Evolutionary conservation across 2,797 vertebrate genomes (phyloP).

Genomic region (Squalus acanthias): DNA sequence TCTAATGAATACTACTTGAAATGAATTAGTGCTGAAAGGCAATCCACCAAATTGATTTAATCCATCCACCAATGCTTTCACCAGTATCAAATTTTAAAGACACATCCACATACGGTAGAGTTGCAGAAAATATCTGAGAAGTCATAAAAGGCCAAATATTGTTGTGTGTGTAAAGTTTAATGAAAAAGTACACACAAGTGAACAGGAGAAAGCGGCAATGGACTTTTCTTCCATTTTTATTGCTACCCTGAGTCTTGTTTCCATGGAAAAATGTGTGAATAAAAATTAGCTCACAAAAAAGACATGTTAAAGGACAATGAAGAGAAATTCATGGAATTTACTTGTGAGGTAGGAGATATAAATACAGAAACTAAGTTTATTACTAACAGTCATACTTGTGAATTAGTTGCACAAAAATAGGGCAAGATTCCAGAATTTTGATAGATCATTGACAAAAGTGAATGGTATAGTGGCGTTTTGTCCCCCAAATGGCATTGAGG

Average conservation of each 20-base stretch:
- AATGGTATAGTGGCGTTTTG: no score
- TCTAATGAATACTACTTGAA: background rate
- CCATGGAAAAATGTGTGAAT: background rate
- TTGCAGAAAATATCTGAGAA: background rate
- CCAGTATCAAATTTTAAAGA: conserved; percentile 5
- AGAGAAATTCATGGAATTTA: background rate
- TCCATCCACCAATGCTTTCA: background rate
- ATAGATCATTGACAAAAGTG: background rate
- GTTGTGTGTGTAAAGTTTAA: background rate
- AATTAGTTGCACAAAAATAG: background rate
- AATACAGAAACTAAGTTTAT: background rate
- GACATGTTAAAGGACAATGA: background rate
- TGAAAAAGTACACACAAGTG: background rate
- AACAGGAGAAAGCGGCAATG: background rate
- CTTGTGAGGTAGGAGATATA: background rate
- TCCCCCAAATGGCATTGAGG: background rate
- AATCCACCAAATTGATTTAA: conserved; percentile 18
- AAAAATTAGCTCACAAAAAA: background rate
- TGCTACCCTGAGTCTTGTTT: background rate
- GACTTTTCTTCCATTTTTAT: background rate
- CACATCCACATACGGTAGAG: background rate
- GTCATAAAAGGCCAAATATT: background rate
- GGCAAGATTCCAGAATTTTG: background rate
- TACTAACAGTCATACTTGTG: background rate
- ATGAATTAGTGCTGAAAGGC: conserved; percentile 10